Percentiles rank a stretch among this genome's conserved stretches.
Conservation (phyloP, 2,888 invertebrate species). For the Hylaea fasciaria region DNA sequence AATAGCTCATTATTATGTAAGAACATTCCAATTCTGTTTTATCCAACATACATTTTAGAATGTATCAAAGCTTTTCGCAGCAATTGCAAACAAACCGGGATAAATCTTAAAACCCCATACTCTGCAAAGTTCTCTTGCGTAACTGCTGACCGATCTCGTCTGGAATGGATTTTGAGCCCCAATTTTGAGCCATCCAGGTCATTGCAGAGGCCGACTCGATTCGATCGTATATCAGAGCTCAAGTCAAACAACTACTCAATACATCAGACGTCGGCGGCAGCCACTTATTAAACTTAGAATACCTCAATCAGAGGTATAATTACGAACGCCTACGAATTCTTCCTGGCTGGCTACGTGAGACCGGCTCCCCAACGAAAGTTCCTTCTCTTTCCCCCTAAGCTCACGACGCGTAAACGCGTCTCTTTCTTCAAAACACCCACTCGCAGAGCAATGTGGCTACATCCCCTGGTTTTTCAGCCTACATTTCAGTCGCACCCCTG, state of each 20-base stretch:
- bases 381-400: conserved; percentile 47
- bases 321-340: conserved; percentile 77
- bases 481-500: conserved; percentile 69
- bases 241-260: conserved; percentile 3
- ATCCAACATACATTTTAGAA: no score
- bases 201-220: conserved; percentile 1
- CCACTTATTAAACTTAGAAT: conserved; percentile 70
- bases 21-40: no score
- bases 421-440: conserved; percentile 71
- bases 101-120: neutral
- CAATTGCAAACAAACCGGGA: no score
- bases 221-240: neutral
- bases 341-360: conserved; percentile 68
- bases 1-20: no score
- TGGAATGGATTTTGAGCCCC: neutral
- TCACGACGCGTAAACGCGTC: conserved; percentile 44
- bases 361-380: conserved; percentile 55
- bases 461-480: conserved; percentile 72
- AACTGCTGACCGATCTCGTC: conserved; percentile 15
- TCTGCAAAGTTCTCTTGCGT: neutral
- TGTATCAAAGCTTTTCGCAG: no score
- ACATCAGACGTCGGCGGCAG: conserved; percentile 40
- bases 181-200: conserved; percentile 24
- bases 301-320: conserved; percentile 72
- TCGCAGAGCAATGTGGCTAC: conserved; percentile 56